These are phyloP conservation scores for Oceanodroma leucorhoa DNA, from an alignment of 2,797 vertebrate genomes.

Conservation along the genomic window DNA sequence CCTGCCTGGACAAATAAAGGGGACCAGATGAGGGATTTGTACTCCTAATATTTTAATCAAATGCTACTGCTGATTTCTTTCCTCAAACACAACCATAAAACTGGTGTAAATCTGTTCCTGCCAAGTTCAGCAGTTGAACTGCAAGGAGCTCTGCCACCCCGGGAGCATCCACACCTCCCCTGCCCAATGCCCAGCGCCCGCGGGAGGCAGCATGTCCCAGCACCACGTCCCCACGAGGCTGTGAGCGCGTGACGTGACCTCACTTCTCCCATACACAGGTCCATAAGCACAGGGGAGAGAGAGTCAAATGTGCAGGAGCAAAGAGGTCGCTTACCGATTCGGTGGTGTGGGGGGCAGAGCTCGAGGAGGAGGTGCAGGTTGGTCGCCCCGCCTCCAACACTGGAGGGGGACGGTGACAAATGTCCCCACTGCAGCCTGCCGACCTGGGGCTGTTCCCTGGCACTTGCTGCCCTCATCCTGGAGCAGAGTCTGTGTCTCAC, in stretches of 20 bases:
- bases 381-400: background rate
- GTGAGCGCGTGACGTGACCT: rapidly evolving
- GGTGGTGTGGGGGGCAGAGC: background rate
- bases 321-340: background rate
- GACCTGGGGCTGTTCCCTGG: background rate
- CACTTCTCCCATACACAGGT: background rate
- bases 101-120: background rate
- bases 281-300: background rate
- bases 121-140: background rate
- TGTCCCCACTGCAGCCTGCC: background rate
- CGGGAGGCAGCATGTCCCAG: background rate
- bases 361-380: background rate
- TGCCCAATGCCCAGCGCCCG: rapidly evolving
- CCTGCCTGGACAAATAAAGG: background rate
- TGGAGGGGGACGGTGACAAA: rapidly evolving
- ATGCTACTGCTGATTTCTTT: background rate
- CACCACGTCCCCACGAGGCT: rapidly evolving
- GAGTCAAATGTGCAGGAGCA: background rate
- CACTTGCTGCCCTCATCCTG: background rate
- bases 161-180: background rate
- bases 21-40: background rate
- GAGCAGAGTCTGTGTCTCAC: background rate
- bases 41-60: background rate
- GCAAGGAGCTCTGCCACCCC: background rate
- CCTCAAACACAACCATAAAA: background rate